Percentiles rank a stretch among this genome's conserved stretches.
Evolutionary conservation across 2,113 vertebrate genomes (phyloP).

Genomic region (Psophia crepitans): DNA sequence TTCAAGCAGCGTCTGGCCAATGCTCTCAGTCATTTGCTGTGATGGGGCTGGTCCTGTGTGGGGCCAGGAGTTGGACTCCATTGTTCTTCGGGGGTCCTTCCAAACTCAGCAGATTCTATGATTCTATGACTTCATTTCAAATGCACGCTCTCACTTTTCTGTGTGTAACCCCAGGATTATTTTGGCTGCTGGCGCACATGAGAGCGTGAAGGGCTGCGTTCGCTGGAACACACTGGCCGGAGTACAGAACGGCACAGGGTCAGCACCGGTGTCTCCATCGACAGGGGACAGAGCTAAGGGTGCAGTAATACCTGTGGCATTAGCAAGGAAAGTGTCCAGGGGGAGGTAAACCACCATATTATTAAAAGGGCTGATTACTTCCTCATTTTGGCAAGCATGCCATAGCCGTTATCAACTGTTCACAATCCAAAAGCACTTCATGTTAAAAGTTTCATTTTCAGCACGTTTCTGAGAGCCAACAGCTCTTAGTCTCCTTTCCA

Average conservation of each 20-base stretch:
- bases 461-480: neutral
- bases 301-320: neutral
- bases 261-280: neutral
- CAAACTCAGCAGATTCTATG: too few relatives aligned
- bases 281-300: too few relatives aligned
- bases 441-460: neutral
- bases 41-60: too few relatives aligned
- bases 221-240: neutral
- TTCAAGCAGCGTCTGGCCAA: too few relatives aligned
- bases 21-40: too few relatives aligned
- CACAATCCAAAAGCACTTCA: neutral
- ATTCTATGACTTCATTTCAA: neutral
- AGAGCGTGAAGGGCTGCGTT: neutral
- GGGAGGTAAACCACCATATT: neutral
- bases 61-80: too few relatives aligned
- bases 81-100: too few relatives aligned
- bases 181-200: neutral
- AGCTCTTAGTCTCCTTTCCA: neutral
- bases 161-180: neutral
- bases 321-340: neutral
- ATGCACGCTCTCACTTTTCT: neutral
- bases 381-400: neutral
- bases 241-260: fast-evolving
- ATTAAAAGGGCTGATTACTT: neutral
- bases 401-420: fast-evolving